Evolutionary conservation across 2,888 invertebrate genomes (phyloP), one percentile per base, ranked within the genome.

Genomic region (Atethmia centrago): DNA sequence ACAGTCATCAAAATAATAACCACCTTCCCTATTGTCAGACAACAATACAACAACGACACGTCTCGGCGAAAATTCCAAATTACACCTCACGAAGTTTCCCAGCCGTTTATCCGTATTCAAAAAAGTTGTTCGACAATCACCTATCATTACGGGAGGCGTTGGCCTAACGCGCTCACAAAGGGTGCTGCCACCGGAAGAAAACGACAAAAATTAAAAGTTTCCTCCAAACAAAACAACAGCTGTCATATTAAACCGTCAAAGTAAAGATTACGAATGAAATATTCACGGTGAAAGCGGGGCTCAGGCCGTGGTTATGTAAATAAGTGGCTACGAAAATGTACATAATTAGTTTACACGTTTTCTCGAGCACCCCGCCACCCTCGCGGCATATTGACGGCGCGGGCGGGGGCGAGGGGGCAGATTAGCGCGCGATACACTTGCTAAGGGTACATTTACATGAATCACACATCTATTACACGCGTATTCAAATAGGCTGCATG

Each of bases 321-420:
- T 96, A 96, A 96, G 95, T 95, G 94, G 94, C 95, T 94, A 96
- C 96, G 95, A 95, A 96, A 96, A 96, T 94, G 95, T 96, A 96
- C 95, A 96, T 96, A 96, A 96, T 96, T 96, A 96, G 96, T 96
- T 96, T 96, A 96, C 96, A 96, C 95, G 95, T 96, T 96, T 95
- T 95, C 95, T 94, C 92, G 87, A 87, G 90, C 91, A 90, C 91
- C 92, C 92, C 89, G 84, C 92, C 92, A 85, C 90, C 88, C 83
- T 3, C 91, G 90, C 89, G 92, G 92, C 94, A 94, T 94, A 94
- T 94, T 94, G 94, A 91, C 79, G 80, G 87, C 76, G 83, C 81
- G 80, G 84, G 79, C 79, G 74, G 82, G 80, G 86, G 82, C 85
- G 77, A 89, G 91, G 93, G 92, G 84, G 90, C 74, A 93, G 94